A percentile compares a stretch with the other conserved stretches of the same genome.
Conservation (phyloP, 64 coral and sea anemone genomes). For the Montipora efflorescens region DNA sequence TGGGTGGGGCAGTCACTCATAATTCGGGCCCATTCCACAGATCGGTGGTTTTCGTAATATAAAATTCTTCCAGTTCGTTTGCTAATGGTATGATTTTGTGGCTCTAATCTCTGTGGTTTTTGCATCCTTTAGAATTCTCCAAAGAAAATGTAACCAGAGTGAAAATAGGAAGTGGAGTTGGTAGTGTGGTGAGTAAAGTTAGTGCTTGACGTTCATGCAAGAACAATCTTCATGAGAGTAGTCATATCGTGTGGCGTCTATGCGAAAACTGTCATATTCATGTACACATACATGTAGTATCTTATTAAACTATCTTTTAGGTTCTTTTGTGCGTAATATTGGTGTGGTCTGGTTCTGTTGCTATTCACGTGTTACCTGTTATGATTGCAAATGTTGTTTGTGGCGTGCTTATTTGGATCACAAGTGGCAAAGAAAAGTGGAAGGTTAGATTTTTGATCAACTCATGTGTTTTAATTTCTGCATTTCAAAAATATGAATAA, state of each 20-base stretch:
- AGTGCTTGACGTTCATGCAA: background rate
- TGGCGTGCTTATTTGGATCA: constrained; percentile 50
- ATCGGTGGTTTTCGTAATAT: no score
- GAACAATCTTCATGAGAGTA: background rate
- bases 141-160: constrained; percentile 42
- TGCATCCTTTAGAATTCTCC: constrained; percentile 18
- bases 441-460: constrained; percentile 9
- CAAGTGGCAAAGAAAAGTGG: constrained; percentile 15
- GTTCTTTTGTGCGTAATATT: constrained; percentile 17
- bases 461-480: no score
- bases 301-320: background rate
- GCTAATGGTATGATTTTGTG: background rate
- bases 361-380: constrained; percentile 15
- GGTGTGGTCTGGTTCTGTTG: constrained; percentile 38
- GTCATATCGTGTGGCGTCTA: no score
- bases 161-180: constrained; percentile 45
- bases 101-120: background rate
- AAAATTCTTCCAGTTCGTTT: no score
- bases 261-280: no score
- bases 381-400: constrained; percentile 29
- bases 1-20: no score
- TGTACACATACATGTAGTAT: no score
- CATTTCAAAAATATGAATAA: no score
- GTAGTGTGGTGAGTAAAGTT: constrained; percentile 18
- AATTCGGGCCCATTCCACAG: no score